phyloP scores from a whole-genome alignment of 2,113 vertebrate genomes.

The Pithys albifrons region DNA sequence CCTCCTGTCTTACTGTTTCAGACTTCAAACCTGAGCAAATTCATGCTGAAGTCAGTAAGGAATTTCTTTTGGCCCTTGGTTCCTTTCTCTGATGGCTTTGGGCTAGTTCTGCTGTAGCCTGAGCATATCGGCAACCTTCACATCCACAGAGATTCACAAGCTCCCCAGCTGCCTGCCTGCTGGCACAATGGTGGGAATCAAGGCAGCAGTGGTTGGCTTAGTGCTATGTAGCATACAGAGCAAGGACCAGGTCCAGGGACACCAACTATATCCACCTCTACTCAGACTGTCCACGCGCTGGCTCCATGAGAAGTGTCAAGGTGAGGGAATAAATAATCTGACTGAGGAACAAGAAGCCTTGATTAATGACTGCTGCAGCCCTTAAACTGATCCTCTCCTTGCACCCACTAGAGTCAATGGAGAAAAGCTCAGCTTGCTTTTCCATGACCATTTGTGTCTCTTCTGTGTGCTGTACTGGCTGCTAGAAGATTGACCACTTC shows the following conservation, averaged over 20 bases:
- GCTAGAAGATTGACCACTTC: background rate
- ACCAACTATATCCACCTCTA: background rate
- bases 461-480: background rate
- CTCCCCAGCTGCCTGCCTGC: fast-evolving
- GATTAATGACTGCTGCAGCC: background rate
- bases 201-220: background rate
- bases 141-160: background rate
- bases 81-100: background rate
- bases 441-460: background rate
- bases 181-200: background rate
- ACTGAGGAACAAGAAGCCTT: background rate
- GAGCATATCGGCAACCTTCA: background rate
- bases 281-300: background rate
- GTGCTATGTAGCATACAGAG: fast-evolving
- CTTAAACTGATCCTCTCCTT: background rate
- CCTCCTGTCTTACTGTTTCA: background rate
- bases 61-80: background rate
- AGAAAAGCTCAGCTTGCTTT: background rate
- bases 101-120: background rate
- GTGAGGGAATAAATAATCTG: background rate
- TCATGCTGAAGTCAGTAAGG: background rate
- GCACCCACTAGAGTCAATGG: background rate
- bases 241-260: background rate
- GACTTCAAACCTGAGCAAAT: background rate
- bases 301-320: fast-evolving